Evolutionary conservation across 1,140 invertebrate genomes (phyloP).

Genomic region (Drosophila lini): DNA sequence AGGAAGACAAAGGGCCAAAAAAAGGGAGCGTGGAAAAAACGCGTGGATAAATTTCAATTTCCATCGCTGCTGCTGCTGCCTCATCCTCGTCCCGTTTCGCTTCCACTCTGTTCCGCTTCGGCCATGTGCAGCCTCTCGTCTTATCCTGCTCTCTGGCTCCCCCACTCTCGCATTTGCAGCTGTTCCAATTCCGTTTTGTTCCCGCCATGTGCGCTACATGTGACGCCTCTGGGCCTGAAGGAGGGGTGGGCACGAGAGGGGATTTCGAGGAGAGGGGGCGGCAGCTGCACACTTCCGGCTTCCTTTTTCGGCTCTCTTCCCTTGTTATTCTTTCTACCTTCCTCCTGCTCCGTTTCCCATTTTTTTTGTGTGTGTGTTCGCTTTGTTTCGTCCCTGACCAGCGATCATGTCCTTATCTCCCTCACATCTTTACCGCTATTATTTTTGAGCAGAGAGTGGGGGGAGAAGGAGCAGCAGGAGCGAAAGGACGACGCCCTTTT

Average conservation of each 20-base stretch:
- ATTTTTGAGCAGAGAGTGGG: neutral
- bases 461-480: neutral
- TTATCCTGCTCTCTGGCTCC: conserved; percentile 26
- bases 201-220: conserved; percentile 74
- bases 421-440: conserved; percentile 18
- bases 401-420: conserved; percentile 30
- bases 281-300: conserved; percentile 71
- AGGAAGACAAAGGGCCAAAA: conserved; percentile 17
- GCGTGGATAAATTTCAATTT: conserved; percentile 38
- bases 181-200: conserved; percentile 57
- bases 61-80: conserved; percentile 1
- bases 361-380: conserved; percentile 16
- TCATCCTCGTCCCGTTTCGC: conserved; percentile 8
- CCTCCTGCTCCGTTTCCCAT: conserved; percentile 23
- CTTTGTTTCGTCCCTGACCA: conserved; percentile 26
- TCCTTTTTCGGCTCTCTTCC: conserved; percentile 22
- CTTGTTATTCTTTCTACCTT: conserved; percentile 35
- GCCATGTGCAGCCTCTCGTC: conserved; percentile 20
- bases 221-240: conserved; percentile 42
- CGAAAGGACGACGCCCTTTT: conserved; percentile 32
- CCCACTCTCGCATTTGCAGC: conserved; percentile 16
- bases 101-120: conserved; percentile 17
- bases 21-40: conserved; percentile 26
- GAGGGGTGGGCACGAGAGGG: neutral
- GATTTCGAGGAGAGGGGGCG: neutral